phyloP scores from a whole-genome alignment of 2,797 vertebrate genomes.

The Artibeus jamaicensis region DNA sequence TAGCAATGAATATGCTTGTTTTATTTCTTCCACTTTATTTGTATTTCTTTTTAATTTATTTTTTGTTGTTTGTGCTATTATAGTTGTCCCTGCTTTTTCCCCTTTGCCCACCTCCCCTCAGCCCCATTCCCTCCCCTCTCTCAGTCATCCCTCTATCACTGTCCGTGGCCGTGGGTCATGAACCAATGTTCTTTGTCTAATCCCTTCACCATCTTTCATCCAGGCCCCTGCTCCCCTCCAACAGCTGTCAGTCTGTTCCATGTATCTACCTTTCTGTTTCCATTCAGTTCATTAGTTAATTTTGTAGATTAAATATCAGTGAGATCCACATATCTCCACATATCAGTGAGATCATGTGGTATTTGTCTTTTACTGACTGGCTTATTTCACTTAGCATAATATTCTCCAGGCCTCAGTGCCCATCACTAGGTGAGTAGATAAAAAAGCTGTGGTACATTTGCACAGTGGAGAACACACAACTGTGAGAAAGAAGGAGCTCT shows the following conservation, averaged over 20 bases:
- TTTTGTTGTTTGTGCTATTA: neutral
- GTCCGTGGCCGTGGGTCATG: too few relatives aligned
- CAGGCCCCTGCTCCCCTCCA: neutral
- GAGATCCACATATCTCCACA: too few relatives aligned
- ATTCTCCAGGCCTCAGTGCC: neutral
- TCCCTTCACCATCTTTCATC: neutral
- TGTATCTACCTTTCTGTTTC: neutral
- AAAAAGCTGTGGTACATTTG: neutral
- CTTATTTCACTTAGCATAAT: neutral
- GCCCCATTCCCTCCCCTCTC: neutral
- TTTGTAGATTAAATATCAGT: too few relatives aligned
- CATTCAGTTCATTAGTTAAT: neutral
- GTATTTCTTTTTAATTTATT: neutral
- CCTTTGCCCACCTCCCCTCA: neutral
- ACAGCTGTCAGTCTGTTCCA: neutral
- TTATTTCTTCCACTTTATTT: neutral
- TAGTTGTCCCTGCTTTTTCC: neutral
- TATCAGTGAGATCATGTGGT: neutral
- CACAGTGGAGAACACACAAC: neutral
- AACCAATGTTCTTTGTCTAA: neutral
- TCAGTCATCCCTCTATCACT: neutral
- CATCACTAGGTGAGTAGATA: neutral
- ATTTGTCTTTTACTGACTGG: neutral
- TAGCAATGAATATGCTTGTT: neutral
- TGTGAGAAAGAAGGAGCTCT: neutral